These are phyloP conservation scores for Mesochorus sp. DNA, from an alignment of 2,888 invertebrate species.

Conservation along the genomic window DNA sequence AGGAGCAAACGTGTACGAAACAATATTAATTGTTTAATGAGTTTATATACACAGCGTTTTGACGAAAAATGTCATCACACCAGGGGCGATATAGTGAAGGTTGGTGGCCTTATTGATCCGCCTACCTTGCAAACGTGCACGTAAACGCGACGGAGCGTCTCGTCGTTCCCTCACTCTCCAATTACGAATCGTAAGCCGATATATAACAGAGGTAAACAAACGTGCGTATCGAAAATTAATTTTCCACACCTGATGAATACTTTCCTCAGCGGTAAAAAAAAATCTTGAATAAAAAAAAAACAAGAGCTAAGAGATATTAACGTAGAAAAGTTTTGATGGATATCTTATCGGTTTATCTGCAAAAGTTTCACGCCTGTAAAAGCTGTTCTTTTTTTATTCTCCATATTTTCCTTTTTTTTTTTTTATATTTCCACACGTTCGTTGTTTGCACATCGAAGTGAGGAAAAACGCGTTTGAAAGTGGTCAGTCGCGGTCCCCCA, in stretches of 20 bases:
- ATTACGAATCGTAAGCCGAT: slow-evolving; percentile 21
- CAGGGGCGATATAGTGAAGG: slow-evolving; percentile 65
- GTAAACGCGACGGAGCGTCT: slow-evolving; percentile 31
- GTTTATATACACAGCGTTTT: too few relatives aligned
- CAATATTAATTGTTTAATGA: too few relatives aligned
- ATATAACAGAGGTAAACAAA: slow-evolving; percentile 2
- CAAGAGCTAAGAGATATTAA: background rate
- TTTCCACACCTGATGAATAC: slow-evolving; percentile 4
- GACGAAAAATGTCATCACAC: slow-evolving; percentile 66
- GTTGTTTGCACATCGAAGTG: slow-evolving; percentile 44
- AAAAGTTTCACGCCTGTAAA: slow-evolving; percentile 42
- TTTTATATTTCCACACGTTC: background rate
- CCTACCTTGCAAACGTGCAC: slow-evolving; percentile 50
- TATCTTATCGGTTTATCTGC: slow-evolving; percentile 46
- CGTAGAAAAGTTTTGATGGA: slow-evolving; percentile 26
- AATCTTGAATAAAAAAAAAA: background rate
- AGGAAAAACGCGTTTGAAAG: slow-evolving; percentile 52
- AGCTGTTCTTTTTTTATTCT: slow-evolving; percentile 26
- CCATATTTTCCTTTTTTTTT: slow-evolving; percentile 6
- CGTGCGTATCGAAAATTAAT: slow-evolving; percentile 1
- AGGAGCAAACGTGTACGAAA: too few relatives aligned
- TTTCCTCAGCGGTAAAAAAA: background rate
- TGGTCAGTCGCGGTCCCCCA: slow-evolving; percentile 56
- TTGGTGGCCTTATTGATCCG: slow-evolving; percentile 72
- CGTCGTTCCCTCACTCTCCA: slow-evolving; percentile 18